Percentiles rank a stretch among this genome's conserved stretches.
These are phyloP conservation scores for Hyposoter dolosus DNA, from an alignment of 2,888 invertebrate species.

Conservation along the genomic window DNA sequence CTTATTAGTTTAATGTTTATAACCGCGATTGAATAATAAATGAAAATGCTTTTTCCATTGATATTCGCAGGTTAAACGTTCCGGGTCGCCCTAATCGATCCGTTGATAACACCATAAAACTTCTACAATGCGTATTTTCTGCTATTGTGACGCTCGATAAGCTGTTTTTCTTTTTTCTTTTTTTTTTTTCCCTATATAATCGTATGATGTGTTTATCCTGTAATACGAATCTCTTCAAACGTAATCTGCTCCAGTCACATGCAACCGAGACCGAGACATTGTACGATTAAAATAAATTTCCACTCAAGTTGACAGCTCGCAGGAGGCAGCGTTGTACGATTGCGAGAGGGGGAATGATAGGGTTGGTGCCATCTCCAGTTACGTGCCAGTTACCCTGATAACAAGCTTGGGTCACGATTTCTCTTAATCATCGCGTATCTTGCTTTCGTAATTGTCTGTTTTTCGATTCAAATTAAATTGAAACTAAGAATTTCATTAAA, in stretches of 20 bases:
- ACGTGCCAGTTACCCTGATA: conserved; percentile 38
- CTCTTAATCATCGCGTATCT: conserved; percentile 3
- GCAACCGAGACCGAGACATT: conserved; percentile 27
- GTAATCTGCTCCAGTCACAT: conserved; percentile 39
- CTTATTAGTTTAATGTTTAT: not conserved
- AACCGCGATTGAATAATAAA: not conserved
- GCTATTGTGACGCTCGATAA: not conserved
- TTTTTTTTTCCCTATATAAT: not conserved
- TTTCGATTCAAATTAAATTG: not conserved
- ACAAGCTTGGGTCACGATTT: conserved; percentile 33
- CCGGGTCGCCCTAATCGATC: conserved; percentile 38
- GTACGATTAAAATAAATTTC: conserved; percentile 35
- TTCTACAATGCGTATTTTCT: not conserved
- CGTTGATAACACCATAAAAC: not conserved
- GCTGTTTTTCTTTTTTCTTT: not conserved
- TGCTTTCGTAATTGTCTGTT: not conserved
- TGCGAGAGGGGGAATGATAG: conserved; percentile 1
- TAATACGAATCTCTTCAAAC: conserved; percentile 35
- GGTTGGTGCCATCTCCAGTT: conserved; percentile 43
- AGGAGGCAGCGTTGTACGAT: conserved; percentile 21
- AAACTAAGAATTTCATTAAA: not conserved
- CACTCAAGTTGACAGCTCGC: conserved; percentile 54
- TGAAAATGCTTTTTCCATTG: not conserved
- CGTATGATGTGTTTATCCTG: conserved; percentile 33
- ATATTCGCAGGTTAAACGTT: conserved; percentile 39